Base-by-base conservation (phyloP, 92 coral and sea anemone genomes). In the Epizoanthus rinbou region DNA sequence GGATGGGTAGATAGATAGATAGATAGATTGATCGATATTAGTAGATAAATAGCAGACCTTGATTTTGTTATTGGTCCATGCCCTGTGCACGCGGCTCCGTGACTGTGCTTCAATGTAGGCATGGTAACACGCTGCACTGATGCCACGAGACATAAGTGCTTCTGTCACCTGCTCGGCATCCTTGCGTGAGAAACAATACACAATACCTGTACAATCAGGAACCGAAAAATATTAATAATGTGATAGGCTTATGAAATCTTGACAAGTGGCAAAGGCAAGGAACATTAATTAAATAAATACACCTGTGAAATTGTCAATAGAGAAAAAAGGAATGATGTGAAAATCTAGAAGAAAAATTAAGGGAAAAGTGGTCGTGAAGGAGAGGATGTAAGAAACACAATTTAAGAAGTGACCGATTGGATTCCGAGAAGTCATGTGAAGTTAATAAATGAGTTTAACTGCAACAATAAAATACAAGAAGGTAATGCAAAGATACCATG, bases 121-220 rank as follows among this genome's bases (percentile, higher is more conserved):
- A 87, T 96, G 99, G 91, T 96, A 96, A 84, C 97, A 94, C 21
- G 94, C 90, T 2, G 99, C 99, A 73, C 90, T 86, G 41, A 94
- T 74, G 22, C 93, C 91, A 15, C 92, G 90, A 6, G 90, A 73
- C 63, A 62, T 72, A 13, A 96, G 75, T 73, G 84, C 90, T 39
- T 85, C 73, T 5, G 99, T 91, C 43, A 96, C 91, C 17, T 93
- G 87, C 7, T 89, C 94, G 5, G 99, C 85, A 73, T 96, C 98
- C 69, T 92, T 94, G 64, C 92, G 89, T 17, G 99, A 95, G 56
- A 95, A 90, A 64, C 98, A 95, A 75, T 95, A 95, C 59, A 93
- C 88, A 69, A 95, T 94, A 14, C 98, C 98, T 94, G 57, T 3
- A 18, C 43, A 8, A 14, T 0, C 33, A 14, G 22, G 43, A 16